phyloP scores from a whole-genome alignment of 1,140 invertebrate genomes.

The Anadara kagoshimensis region DNA sequence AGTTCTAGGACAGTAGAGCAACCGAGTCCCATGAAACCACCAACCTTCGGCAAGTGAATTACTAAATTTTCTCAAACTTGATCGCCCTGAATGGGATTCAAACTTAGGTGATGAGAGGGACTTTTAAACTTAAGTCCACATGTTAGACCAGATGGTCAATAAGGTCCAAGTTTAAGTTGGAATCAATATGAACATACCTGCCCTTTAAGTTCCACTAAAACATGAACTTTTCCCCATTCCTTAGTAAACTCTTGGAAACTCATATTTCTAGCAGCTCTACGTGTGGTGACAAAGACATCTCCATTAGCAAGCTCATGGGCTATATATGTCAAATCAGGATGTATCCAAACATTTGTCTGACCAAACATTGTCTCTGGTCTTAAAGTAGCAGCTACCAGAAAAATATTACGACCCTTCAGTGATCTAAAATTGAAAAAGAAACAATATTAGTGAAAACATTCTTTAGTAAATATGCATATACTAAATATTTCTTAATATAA shows the following conservation, averaged over 20 bases:
- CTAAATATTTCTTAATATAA: no score
- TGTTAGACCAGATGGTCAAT: no score
- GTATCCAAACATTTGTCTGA: constrained; percentile 99
- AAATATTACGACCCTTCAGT: constrained; percentile 78
- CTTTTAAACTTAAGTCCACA: no score
- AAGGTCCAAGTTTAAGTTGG: no score
- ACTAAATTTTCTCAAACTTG: no score
- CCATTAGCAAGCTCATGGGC: constrained; percentile 81
- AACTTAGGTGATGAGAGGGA: no score
- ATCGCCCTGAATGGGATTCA: no score
- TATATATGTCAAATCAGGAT: constrained; percentile 95
- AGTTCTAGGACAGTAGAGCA: no score
- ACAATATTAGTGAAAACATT: no score
- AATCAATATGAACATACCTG: constrained; percentile 76
- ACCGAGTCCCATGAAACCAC: no score
- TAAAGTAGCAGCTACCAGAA: constrained; percentile 96
- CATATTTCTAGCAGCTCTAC: constrained; percentile 94
- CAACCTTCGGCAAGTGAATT: no score
- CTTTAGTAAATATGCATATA: no score
- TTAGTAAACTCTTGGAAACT: constrained; percentile 93
- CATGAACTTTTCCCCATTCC: constrained; percentile 85
- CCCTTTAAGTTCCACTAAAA: constrained; percentile 83
- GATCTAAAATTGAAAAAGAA: constrained; percentile 30
- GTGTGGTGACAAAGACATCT: constrained; percentile 92
- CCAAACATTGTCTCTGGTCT: constrained; percentile 99